Percentiles rank a stretch among this genome's conserved stretches.
Conservation (phyloP, 2,113 vertebrate genomes). For the Calidris pugnax region DNA sequence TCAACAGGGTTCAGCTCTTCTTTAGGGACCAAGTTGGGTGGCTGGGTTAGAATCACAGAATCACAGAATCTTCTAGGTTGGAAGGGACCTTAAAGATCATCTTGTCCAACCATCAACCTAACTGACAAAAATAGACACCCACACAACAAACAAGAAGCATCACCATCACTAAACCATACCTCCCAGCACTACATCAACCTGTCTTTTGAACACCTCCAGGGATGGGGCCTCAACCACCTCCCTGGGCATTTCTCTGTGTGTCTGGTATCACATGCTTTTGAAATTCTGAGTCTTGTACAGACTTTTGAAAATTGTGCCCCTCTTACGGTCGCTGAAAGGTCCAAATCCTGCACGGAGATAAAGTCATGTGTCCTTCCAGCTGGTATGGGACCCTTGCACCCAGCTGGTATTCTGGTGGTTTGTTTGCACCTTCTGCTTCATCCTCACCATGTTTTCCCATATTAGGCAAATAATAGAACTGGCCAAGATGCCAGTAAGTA, state of each 20-base stretch:
- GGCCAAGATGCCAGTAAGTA: background rate
- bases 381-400: background rate
- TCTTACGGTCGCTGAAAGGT: background rate
- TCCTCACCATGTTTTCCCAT: background rate
- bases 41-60: too few relatives aligned
- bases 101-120: too few relatives aligned
- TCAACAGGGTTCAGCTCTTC: background rate
- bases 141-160: too few relatives aligned
- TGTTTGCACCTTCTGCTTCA: background rate
- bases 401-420: background rate
- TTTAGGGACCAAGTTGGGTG: background rate
- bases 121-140: too few relatives aligned
- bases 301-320: background rate
- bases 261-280: background rate
- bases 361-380: background rate
- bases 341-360: background rate
- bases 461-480: background rate
- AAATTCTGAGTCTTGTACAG: background rate
- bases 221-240: too few relatives aligned
- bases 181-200: too few relatives aligned
- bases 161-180: too few relatives aligned
- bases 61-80: too few relatives aligned
- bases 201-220: too few relatives aligned
- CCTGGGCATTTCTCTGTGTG: accelerated
- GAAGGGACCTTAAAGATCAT: too few relatives aligned